Evolutionary conservation across 2,113 vertebrate species (phyloP), one percentile per base, ranked within the genome.

Genomic region (Cromileptes altivelis): DNA sequence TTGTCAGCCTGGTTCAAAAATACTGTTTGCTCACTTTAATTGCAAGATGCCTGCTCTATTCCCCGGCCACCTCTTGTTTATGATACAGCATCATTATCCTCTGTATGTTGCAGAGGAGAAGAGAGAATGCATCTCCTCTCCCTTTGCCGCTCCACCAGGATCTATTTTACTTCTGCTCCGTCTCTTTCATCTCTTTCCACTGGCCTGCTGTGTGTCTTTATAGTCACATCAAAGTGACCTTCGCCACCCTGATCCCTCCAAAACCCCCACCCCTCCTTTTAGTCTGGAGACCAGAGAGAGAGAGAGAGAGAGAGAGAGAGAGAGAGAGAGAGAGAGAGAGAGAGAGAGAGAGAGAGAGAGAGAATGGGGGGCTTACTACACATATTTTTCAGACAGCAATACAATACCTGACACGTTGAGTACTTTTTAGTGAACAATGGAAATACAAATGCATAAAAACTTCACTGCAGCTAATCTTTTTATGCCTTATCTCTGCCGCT

Each of bases 161-260:
- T 86, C 81, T 80, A 82, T 90, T 91, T 86, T 87, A 85, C 88
- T 84, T 82, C 72, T 78, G 65, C 85, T 88, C 74, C 1, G 49
- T 53, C 84, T 63, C 91, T 91, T 94, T 94, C 91, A 93, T 94
- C 87, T 92, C 80, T 37, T 85, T 91, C 89, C 89, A 87, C 91
- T 53, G 89, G 87, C 87, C 91, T 81, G 85, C 90, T 91, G 88
- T 80, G 89, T 49, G 83, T 87, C 93, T 93, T 91, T 94, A 94
- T 85, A 91, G 93, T 87, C 92, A 92, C 92, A 91, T 94, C 91
- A 93, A 93, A 93, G 92, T 91, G 92, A 93, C 93, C 92, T 92
- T 89, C 72, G 73, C 80, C 88, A 85, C 88, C 84, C 84, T 1
- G 67, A 68, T 75, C 65, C 75, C 86, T 76, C 63, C 68, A 61